These are phyloP conservation scores for Botia almorhae DNA, from an alignment of 2,797 vertebrate species.

Conservation along the genomic window DNA sequence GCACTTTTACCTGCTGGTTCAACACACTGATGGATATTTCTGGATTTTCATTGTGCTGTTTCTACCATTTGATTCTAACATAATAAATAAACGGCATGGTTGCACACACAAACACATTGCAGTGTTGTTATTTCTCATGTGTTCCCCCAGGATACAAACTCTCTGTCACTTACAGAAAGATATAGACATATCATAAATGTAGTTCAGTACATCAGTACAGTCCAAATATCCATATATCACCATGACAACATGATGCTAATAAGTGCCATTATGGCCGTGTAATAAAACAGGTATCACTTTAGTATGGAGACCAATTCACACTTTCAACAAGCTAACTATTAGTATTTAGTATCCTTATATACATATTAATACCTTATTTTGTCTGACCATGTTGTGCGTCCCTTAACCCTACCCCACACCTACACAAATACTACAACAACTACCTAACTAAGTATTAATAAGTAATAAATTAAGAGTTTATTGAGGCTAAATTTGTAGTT, in stretches of 20 bases:
- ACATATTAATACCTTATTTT: too few species aligned
- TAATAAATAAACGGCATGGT: neutral
- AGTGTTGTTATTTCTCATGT: neutral
- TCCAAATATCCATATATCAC: neutral
- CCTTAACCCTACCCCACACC: too few species aligned
- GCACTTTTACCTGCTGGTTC: constrained; percentile 35
- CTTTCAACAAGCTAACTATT: too few species aligned
- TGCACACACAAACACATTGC: neutral
- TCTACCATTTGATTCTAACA: neutral
- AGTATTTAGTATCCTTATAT: too few species aligned
- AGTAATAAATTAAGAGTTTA: too few species aligned
- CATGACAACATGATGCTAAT: neutral
- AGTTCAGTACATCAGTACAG: neutral
- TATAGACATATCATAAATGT: constrained; percentile 18
- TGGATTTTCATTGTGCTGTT: constrained; percentile 1
- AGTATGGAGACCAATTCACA: neutral
- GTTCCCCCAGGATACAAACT: neutral
- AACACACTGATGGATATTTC: constrained; percentile 20
- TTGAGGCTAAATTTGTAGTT: too few species aligned
- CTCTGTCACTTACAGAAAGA: neutral
- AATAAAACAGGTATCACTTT: neutral
- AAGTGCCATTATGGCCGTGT: neutral
- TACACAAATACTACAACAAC: too few species aligned
- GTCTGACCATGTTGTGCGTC: too few species aligned
- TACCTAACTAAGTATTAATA: too few species aligned